Base-by-base conservation (phyloP, 2,888 invertebrate species). In the Dyspetes luteomarginatus region DNA sequence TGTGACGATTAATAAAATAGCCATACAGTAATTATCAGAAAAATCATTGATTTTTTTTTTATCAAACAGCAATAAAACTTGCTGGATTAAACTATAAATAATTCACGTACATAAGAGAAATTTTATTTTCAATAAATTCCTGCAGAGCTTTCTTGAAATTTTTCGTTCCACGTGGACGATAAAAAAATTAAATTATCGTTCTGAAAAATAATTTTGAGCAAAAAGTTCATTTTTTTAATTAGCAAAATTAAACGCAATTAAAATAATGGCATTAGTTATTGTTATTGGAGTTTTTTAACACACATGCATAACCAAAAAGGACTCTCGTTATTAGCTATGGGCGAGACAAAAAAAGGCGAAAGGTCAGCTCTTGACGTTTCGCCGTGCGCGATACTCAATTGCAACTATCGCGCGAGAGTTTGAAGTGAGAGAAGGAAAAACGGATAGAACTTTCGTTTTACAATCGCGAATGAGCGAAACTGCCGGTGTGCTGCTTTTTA, bases 371-470 rank as follows among this genome's bases (percentile, higher is more conserved):
- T 26, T 56, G 77, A 65, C 64, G 75, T 80, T 68, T 64, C 68
- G 72, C n/a, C n/a, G n/a, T n/a, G n/a, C n/a, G 36, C 28, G 45
- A 48, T 26, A 7, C 26, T 28, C 24, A 36, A 36, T 36, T 12
- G 41, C 58, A 74, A 85, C 86, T 85, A 86, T 85, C 83, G 81
- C 74, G 55, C 68, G 81, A 72, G 55, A 81, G 69, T 36, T 36
- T 36, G 73, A 36, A 72, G 62, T 72, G 60, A 58, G 69, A 79
- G 71, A 81, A 84, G 83, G 83, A 84, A 81, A 79, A 81, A 78
- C 81, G 75, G 78, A 75, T 83, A 82, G 84, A 72, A 82, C 86
- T 84, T 86, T 85, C 84, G 81, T 89, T 89, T 88, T 86, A 84
- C 86, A 88, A 89, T 84, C 71, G 80, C 83, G 65, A 64, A 56